Base-by-base conservation (phyloP, 2,797 vertebrate species). In the Platalea minor region DNA sequence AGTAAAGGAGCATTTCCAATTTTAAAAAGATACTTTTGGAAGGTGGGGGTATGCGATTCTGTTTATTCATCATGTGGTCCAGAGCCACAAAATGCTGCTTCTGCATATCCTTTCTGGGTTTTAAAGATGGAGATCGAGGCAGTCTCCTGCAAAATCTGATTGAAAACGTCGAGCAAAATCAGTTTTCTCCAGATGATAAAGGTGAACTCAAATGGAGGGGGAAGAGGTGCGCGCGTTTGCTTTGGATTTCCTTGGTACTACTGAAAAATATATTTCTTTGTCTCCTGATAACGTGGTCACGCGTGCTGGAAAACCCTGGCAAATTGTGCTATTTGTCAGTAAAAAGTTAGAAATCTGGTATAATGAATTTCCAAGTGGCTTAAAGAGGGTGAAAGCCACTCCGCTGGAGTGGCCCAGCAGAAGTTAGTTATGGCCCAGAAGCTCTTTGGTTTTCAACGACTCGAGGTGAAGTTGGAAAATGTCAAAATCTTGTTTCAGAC, bases 11-110 rank as follows among this genome's bases (percentile, higher is more conserved):
- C n/a, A 19, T 41, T 68, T 41, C 41, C 31, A 19, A 10, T 17
- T 54, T 25, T 29, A 16, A n/a, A 37, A 54, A 41, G 21, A 10
- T 11, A 19, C 17, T 72, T 37, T 31, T 11, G 35, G 46, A 24
- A 60, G 7, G 33, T 41, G 13, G n/a, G 25, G 25, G 3, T n/a
- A 7, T 11, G 13, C 26, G 4, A 20, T 20, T 20, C 12, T 0
- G 2, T 37, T 28, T 37, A 13, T 46, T 23, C 16, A 1, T 48
- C 28, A 6, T 1, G 9, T 50, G 11, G 19, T 31, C 26, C 16
- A 17, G 21, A 35, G 12, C 18, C 4, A 11, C 8, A 7, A 18
- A 25, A 29, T 5, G 41, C 37, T 56, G 13, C 14, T 67, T 35
- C 53, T 61, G 11, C 37, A 1, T 19, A 16, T 50, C 10, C 11